phyloP scores from a whole-genome alignment of 2,888 invertebrate species.

The Nowickia ferox region DNA sequence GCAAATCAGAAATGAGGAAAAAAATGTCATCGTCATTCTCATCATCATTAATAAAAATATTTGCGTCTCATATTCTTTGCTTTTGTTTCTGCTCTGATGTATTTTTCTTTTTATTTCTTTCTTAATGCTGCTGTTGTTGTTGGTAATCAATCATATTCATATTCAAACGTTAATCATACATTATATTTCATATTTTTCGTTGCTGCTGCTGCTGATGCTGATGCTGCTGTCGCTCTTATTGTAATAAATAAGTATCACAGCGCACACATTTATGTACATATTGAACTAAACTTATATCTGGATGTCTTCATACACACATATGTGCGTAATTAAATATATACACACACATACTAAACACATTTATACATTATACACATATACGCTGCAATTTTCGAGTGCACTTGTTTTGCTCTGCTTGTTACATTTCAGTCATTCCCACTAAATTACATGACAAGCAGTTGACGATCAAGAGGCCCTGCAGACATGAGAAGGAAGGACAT shows the following conservation, averaged over 20 bases:
- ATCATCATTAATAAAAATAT: slow-evolving; percentile 67
- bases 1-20: neutral
- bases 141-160: slow-evolving; percentile 69
- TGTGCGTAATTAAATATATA: neutral
- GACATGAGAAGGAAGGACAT: neutral
- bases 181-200: slow-evolving; percentile 21
- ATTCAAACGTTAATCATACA: slow-evolving; percentile 64
- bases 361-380: neutral
- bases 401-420: slow-evolving; percentile 28
- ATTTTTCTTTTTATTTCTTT: slow-evolving; percentile 30
- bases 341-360: neutral
- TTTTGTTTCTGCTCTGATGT: slow-evolving; percentile 28
- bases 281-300: neutral
- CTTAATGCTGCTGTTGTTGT: slow-evolving; percentile 14
- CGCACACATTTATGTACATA: slow-evolving; percentile 2
- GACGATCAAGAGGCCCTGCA: neutral
- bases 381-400: slow-evolving; percentile 4
- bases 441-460: slow-evolving; percentile 19
- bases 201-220: neutral
- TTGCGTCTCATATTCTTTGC: slow-evolving; percentile 50
- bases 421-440: slow-evolving; percentile 1
- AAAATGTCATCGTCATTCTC: slow-evolving; percentile 49
- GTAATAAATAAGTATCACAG: neutral
- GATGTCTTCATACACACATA: neutral
- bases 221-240: neutral